Percentiles rank a stretch among this genome's conserved stretches.
Evolutionary conservation across 2,797 vertebrate species (phyloP).

Genomic region (Myoxocephalus aenaeus): DNA sequence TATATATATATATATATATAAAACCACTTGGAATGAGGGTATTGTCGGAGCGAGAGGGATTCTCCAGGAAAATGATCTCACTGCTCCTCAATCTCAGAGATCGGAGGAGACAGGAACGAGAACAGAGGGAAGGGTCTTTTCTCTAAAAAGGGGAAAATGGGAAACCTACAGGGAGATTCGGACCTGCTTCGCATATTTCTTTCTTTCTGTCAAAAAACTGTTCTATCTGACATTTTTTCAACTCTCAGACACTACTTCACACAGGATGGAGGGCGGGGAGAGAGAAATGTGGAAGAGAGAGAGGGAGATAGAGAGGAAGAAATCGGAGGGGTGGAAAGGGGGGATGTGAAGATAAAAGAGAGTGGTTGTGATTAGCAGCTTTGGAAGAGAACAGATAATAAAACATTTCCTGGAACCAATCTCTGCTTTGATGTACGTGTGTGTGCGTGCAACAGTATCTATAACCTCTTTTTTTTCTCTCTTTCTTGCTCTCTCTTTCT

Average conservation of each 20-base stretch:
- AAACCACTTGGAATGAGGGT: slow-evolving; percentile 64
- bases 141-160: not conserved
- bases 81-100: slow-evolving; percentile 53
- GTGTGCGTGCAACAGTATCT: slow-evolving; percentile 32
- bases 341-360: slow-evolving; percentile 79
- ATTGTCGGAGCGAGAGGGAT: slow-evolving; percentile 27
- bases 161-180: slow-evolving; percentile 32
- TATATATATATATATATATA: slow-evolving; percentile 20
- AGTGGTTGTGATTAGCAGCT: slow-evolving; percentile 80
- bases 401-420: slow-evolving; percentile 81
- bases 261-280: slow-evolving; percentile 25
- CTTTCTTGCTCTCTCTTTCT: slow-evolving; percentile 2
- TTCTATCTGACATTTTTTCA: slow-evolving; percentile 36
- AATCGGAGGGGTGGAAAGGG: slow-evolving; percentile 49
- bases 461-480: slow-evolving; percentile 8
- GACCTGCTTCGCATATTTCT: slow-evolving; percentile 23
- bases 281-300: slow-evolving; percentile 18
- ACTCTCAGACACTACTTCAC: slow-evolving; percentile 23
- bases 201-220: slow-evolving; percentile 5
- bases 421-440: slow-evolving; percentile 74
- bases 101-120: slow-evolving; percentile 23
- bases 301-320: slow-evolving; percentile 43
- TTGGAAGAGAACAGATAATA: slow-evolving; percentile 77
- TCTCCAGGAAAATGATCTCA: slow-evolving; percentile 50
- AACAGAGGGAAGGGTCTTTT: slow-evolving; percentile 5